Conservation (phyloP, 1,140 invertebrate species). For the Eumaeus atala region DNA sequence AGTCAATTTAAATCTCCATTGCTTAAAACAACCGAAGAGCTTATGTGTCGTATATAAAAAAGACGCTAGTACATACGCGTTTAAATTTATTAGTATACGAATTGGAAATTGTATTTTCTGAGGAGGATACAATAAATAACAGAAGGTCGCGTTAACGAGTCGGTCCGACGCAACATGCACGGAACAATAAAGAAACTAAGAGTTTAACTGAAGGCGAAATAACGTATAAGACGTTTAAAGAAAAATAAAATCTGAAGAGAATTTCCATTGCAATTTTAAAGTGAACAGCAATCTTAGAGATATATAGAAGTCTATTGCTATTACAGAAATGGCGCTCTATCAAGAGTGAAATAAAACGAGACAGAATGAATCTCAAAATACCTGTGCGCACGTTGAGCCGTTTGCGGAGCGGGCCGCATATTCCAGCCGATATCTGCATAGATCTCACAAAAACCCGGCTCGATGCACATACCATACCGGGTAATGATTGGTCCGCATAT, state of each 20-base stretch:
- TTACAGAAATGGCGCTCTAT: slow-evolving; percentile 28
- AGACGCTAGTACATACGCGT: slow-evolving; percentile 38
- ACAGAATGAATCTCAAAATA: slow-evolving; percentile 48
- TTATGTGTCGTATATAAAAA: slow-evolving; percentile 13
- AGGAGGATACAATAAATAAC: slow-evolving; percentile 69
- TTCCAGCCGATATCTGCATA: slow-evolving; percentile 49
- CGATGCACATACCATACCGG: slow-evolving; percentile 35
- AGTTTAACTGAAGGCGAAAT: slow-evolving; percentile 44
- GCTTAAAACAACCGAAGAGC: slow-evolving; percentile 12
- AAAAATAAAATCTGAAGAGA: slow-evolving; percentile 8
- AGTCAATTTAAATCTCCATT: slow-evolving; percentile 5
- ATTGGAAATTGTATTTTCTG: slow-evolving; percentile 67
- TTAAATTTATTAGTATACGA: slow-evolving; percentile 60
- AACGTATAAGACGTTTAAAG: slow-evolving; percentile 22
- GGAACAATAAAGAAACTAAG: slow-evolving; percentile 61
- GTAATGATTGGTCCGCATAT: slow-evolving; percentile 67
- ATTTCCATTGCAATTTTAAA: slow-evolving; percentile 10
- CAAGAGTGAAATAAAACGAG: slow-evolving; percentile 37
- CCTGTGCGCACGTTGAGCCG: slow-evolving; percentile 44
- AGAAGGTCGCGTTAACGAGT: slow-evolving; percentile 68
- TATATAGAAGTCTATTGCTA: slow-evolving; percentile 27
- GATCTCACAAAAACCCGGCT: slow-evolving; percentile 47
- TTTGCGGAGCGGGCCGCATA: slow-evolving; percentile 41
- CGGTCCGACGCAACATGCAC: slow-evolving; percentile 46
- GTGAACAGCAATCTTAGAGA: slow-evolving; percentile 3